Percentiles rank a stretch among this genome's conserved stretches.
Conservation (phyloP, 1,140 invertebrate genomes). For the Carposina sasakii region DNA sequence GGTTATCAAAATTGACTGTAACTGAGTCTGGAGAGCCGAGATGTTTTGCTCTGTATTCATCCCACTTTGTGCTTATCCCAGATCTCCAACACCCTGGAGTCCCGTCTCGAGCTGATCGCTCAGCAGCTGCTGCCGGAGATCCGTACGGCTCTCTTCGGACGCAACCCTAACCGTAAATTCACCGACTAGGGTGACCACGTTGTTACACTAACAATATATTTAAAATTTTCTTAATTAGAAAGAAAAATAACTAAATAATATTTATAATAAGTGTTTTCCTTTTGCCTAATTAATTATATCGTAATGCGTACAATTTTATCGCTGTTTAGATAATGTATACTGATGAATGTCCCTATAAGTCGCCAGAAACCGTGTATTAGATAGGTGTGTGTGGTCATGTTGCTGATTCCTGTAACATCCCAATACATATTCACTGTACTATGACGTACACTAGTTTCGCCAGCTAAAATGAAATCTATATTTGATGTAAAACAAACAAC, state of each 20-base stretch:
- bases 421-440: constrained; percentile 20
- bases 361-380: constrained; percentile 44
- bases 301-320: constrained; percentile 66
- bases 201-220: constrained; percentile 56
- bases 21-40: no score
- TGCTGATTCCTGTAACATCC: constrained; percentile 35
- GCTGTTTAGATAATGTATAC: constrained; percentile 49
- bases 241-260: constrained; percentile 57
- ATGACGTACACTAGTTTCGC: constrained; percentile 59
- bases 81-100: constrained; percentile 96
- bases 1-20: no score
- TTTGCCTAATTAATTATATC: constrained; percentile 67
- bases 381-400: constrained; percentile 52
- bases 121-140: constrained; percentile 95
- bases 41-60: no score
- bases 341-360: constrained; percentile 43
- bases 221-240: constrained; percentile 54
- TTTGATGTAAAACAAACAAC: constrained; percentile 17
- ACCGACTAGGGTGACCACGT: constrained; percentile 82
- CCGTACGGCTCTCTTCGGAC: constrained; percentile 93
- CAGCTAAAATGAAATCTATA: constrained; percentile 27
- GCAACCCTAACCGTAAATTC: constrained; percentile 97
- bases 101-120: constrained; percentile 94
- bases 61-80: constrained; percentile 69
- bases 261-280: constrained; percentile 62